Base-by-base conservation (phyloP, 23 tunicate species). In the Trididemnum nubilum region DNA sequence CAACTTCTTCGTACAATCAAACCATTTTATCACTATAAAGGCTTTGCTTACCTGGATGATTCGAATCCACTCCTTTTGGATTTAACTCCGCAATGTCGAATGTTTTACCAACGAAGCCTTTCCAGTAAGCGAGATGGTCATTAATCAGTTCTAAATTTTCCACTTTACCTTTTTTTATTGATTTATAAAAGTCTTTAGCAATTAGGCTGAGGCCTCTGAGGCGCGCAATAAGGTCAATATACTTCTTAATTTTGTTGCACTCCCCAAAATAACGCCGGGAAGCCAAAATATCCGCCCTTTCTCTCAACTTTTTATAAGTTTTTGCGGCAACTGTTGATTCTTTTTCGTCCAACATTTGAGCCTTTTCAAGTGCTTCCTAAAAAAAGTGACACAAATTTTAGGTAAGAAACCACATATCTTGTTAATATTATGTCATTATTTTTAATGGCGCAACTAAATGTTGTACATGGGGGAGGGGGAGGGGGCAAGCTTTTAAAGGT, bases 181-280 rank as follows among this genome's bases (percentile, higher is more conserved):
- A 76, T 84, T 93, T 93, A 83, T 87, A 87, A 84, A 93, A 88
- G 84, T 93, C 98, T 64, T 89, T 65, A n/a, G 98, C 92, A 21
- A 93, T 85, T 34, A 88, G 81, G 84, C 85, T 93, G 33, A 93
- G 80, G 12, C 93, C 89, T 51, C 90, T 64, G 84, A 93, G 34
- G 0, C 98, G 83, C 1, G 92, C 98, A 27, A 93, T 78, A 32
- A 93, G 81, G 50, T 93, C 98, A 34, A 93, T 84, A 73, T 87
- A 93, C 66, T 93, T 93, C 72, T 86, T 64, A 15, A 93, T 93
- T 58, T 83, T 84, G 65, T 93, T 93, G 59, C 94, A 78, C 40
- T 93, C 98, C 9, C 89, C 90, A 26, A 83, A 87, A 66, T 87
- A 93, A n/a, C 90, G 75, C 39, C 91, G 83, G 9, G 88, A 86